Base-by-base conservation (phyloP, 2,888 invertebrate species). In the Caenorhabditis sp. region DNA sequence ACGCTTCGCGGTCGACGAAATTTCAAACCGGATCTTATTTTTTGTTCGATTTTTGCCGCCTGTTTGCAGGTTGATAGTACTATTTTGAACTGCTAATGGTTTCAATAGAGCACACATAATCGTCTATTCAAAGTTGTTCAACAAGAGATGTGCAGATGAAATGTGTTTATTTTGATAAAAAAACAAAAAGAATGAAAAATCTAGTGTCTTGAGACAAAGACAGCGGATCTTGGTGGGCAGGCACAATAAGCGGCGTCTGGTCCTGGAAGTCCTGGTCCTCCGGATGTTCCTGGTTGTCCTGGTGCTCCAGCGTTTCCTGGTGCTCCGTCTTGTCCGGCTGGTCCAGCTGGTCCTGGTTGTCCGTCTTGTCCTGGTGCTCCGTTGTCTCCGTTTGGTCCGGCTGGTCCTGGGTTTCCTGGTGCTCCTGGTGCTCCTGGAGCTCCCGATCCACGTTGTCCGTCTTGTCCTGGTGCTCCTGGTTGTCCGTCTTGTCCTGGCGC, bases 141-240 rank as follows among this genome's bases (percentile, higher is more conserved):
- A n/a, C n/a, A n/a, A n/a, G n/a, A n/a, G n/a, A n/a, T n/a, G n/a
- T n/a, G n/a, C n/a, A n/a, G n/a, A n/a, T n/a, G n/a, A n/a, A n/a
- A n/a, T n/a, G n/a, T 36, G 36, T 36, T 36, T 36, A 36, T 36
- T 36, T 36, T 5, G 12, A 36, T 36, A 8, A 12, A 8, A 36
- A 36, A 36, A 36, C 5, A 36, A 8, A 36, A 36, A 36, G 12
- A 12, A 36, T 36, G 36, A 83, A 66, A 26, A 64, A n/a, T 54
- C 51, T 72, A 72, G 63, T 74, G 69, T 59, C 76, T 70, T 66
- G 68, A 62, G 61, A 79, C 66, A 69, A 77, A 79, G 67, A 74
- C 76, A 60, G 71, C 74, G 61, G 74, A 74, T 66, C 79, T 66
- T 61, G 79, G 74, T 70, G 79, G 79, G 76, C 79, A 80, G n/a